These are phyloP conservation scores for Buathra laborator DNA, from an alignment of 2,888 invertebrate genomes.

Conservation along the genomic window DNA sequence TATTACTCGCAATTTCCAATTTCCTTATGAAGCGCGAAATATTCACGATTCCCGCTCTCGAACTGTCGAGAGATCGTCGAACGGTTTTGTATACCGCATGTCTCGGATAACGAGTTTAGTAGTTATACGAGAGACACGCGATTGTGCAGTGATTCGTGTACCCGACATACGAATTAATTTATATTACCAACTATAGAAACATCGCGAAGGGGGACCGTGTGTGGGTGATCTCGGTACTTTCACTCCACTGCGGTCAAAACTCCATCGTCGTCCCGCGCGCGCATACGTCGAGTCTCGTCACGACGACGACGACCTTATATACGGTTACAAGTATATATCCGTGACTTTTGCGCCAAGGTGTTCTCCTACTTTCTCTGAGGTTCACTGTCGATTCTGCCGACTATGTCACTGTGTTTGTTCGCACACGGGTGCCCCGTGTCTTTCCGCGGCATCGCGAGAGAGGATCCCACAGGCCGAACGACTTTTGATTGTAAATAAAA, in stretches of 20 bases:
- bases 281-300: constrained; percentile 8
- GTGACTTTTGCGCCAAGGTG: constrained; percentile 48
- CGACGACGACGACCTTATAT: constrained; percentile 55
- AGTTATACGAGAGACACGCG: constrained; percentile 22
- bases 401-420: constrained; percentile 26
- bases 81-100: background rate
- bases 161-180: constrained; percentile 59
- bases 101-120: background rate
- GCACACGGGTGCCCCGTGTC: background rate
- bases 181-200: constrained; percentile 46
- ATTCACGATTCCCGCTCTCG: background rate
- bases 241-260: constrained; percentile 50
- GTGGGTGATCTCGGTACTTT: constrained; percentile 65
- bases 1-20: constrained; percentile 54
- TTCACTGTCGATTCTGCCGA: constrained; percentile 66
- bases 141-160: constrained; percentile 41
- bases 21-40: constrained; percentile 51
- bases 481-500: background rate
- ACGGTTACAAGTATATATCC: constrained; percentile 24
- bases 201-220: constrained; percentile 12
- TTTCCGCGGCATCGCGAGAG: background rate
- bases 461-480: background rate
- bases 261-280: constrained; percentile 31
- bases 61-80: background rate
- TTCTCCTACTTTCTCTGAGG: constrained; percentile 70